Evolutionary conservation across 2,797 vertebrate genomes (phyloP).

Genomic region (Perodicticus potto): DNA sequence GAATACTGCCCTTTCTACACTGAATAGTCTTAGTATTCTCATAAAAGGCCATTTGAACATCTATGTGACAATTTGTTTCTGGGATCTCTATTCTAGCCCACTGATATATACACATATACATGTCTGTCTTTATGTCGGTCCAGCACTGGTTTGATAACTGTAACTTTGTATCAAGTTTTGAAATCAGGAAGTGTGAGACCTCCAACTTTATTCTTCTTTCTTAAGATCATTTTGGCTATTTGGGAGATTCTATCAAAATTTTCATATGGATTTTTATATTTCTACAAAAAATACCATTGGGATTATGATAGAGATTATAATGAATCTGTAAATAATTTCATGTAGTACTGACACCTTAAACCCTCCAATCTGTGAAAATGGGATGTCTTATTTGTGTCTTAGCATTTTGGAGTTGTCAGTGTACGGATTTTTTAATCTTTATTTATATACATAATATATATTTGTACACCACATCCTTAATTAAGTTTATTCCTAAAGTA

Average conservation of each 20-base stretch:
- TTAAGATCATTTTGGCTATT: neutral
- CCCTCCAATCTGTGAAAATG: neutral
- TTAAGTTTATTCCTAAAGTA: neutral
- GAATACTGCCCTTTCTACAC: neutral
- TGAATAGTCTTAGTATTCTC: neutral
- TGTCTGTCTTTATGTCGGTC: neutral
- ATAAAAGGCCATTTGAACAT: neutral
- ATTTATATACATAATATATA: no score
- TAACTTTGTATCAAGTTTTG: neutral
- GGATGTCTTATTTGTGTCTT: neutral
- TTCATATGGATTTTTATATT: neutral
- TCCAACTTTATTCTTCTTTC: neutral
- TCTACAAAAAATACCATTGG: neutral
- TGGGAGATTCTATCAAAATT: neutral
- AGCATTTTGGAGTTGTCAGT: neutral
- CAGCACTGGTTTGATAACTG: neutral
- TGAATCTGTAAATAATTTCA: neutral
- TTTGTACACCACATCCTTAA: neutral
- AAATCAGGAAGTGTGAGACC: neutral
- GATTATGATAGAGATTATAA: neutral
- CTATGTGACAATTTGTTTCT: neutral
- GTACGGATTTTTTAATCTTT: neutral
- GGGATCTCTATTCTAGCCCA: neutral
- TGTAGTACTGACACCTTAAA: neutral
- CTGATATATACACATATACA: no score